These are phyloP conservation scores for Bombyx mandarina DNA, from an alignment of 1,140 invertebrate species.

Conservation along the genomic window DNA sequence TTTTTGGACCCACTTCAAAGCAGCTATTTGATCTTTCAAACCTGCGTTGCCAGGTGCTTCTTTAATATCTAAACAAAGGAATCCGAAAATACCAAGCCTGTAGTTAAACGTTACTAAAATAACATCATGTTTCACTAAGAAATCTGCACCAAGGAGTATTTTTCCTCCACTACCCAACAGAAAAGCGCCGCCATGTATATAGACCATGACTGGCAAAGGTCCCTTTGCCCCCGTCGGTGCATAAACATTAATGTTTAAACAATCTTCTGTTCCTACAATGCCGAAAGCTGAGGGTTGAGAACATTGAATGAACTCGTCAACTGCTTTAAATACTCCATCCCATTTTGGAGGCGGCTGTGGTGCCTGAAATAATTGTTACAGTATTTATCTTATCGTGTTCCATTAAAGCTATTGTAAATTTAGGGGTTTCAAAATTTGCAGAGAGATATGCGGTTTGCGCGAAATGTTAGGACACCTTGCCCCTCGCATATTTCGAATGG, in stretches of 20 bases:
- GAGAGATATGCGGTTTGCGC: too few species aligned
- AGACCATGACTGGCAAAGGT: slow-evolving; percentile 13
- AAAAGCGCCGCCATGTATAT: slow-evolving; percentile 12
- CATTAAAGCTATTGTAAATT: not conserved
- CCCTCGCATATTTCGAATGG: too few species aligned
- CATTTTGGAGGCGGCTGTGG: slow-evolving; percentile 6
- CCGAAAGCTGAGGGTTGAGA: slow-evolving; percentile 2
- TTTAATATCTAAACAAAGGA: slow-evolving; percentile 6
- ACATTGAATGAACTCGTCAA: slow-evolving; percentile 1
- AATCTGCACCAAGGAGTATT: slow-evolving; percentile 1
- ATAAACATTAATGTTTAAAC: slow-evolving; percentile 15
- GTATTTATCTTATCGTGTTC: not conserved
- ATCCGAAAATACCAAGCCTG: slow-evolving; percentile 12
- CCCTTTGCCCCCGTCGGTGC: slow-evolving; percentile 1
- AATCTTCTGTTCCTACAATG: slow-evolving; percentile 10
- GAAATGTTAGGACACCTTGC: too few species aligned
- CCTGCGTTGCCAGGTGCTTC: slow-evolving; percentile 12
- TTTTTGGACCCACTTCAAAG: slow-evolving; percentile 14
- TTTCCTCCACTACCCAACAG: slow-evolving; percentile 4
- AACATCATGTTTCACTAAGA: slow-evolving; percentile 12
- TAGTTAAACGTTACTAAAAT: slow-evolving; percentile 15
- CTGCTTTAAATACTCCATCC: slow-evolving; percentile 7
- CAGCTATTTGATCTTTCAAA: slow-evolving; percentile 15
- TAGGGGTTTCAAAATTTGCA: too few species aligned
- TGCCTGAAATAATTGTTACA: slow-evolving; percentile 3